Percentiles rank a stretch among this genome's conserved stretches.
Evolutionary conservation across 2,888 invertebrate species (phyloP).

Genomic region (Sinopyrophorus schimmeli): DNA sequence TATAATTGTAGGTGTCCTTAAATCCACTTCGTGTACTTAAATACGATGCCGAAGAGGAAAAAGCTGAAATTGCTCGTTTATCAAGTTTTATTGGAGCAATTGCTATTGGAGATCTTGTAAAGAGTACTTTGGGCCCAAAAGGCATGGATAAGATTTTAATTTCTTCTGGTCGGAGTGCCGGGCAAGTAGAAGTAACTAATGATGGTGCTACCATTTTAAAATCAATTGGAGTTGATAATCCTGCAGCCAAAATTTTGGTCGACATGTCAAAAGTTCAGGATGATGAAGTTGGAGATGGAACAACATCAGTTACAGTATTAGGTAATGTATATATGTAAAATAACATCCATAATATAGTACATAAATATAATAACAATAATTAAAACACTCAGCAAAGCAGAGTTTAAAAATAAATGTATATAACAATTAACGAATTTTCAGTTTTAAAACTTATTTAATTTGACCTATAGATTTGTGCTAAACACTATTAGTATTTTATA

Average conservation of each 20-base stretch:
- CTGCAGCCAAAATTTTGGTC: slow-evolving; percentile 98
- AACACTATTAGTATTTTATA: too few relatives aligned
- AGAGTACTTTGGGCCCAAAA: slow-evolving; percentile 97
- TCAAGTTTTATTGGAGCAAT: slow-evolving; percentile 99
- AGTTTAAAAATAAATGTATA: too few relatives aligned
- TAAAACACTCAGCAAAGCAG: not conserved
- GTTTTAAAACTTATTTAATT: too few relatives aligned
- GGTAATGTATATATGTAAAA: slow-evolving; percentile 56
- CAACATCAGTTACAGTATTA: slow-evolving; percentile 96
- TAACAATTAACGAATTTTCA: slow-evolving; percentile 7
- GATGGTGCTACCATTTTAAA: slow-evolving; percentile 99
- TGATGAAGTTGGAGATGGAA: slow-evolving; percentile 99
- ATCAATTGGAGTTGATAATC: slow-evolving; percentile 96
- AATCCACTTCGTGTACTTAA: slow-evolving; percentile 94
- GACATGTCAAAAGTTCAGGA: slow-evolving; percentile 99
- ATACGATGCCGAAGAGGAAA: slow-evolving; percentile 97
- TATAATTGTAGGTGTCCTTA: slow-evolving; percentile 75
- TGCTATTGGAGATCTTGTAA: slow-evolving; percentile 97
- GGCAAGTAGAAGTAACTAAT: slow-evolving; percentile 94
- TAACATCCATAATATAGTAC: too few relatives aligned
- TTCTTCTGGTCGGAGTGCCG: slow-evolving; percentile 76
- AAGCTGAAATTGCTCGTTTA: slow-evolving; percentile 94
- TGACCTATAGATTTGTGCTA: too few relatives aligned
- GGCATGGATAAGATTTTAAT: slow-evolving; percentile 96
- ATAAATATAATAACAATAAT: not conserved